A percentile compares a stretch with the other conserved stretches of the same genome.
These are phyloP conservation scores for Siphlonurus alternatus DNA, from an alignment of 2,888 invertebrate species.

Conservation along the genomic window DNA sequence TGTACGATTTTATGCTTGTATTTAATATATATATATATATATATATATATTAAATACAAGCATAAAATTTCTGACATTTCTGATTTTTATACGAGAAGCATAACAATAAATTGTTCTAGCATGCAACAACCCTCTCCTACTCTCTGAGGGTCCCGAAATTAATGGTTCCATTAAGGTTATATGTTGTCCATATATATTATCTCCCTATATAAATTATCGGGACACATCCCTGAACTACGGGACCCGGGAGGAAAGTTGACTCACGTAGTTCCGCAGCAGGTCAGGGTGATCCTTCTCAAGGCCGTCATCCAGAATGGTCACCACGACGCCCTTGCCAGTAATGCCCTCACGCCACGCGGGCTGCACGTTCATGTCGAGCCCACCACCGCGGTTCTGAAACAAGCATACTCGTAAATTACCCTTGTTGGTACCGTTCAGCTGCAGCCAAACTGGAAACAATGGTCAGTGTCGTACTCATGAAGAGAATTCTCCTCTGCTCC, in stretches of 20 bases:
- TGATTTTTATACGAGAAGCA: too few relatives aligned
- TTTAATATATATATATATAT: too few relatives aligned
- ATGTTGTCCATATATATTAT: too few relatives aligned
- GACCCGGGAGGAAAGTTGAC: conserved; percentile 24
- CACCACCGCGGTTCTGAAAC: conserved; percentile 71
- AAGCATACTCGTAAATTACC: conserved; percentile 18
- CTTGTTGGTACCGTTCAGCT: neutral
- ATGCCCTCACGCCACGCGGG: conserved; percentile 89
- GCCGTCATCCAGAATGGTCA: conserved; percentile 93
- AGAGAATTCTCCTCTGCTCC: neutral
- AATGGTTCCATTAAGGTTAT: too few relatives aligned
- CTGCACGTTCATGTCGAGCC: conserved; percentile 90
- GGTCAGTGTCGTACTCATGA: neutral
- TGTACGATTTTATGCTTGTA: too few relatives aligned
- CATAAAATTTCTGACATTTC: too few relatives aligned
- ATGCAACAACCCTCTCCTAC: too few relatives aligned
- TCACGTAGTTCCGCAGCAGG: conserved; percentile 79
- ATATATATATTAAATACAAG: too few relatives aligned
- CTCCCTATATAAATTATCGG: neutral
- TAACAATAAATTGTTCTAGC: too few relatives aligned
- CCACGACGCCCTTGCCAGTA: conserved; percentile 87
- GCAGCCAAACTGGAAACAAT: neutral
- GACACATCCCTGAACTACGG: too few relatives aligned
- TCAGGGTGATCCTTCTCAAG: conserved; percentile 93
- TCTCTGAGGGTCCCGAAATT: too few relatives aligned